Base-by-base conservation (phyloP, 2,113 vertebrate genomes). In the Hyaena hyaena region DNA sequence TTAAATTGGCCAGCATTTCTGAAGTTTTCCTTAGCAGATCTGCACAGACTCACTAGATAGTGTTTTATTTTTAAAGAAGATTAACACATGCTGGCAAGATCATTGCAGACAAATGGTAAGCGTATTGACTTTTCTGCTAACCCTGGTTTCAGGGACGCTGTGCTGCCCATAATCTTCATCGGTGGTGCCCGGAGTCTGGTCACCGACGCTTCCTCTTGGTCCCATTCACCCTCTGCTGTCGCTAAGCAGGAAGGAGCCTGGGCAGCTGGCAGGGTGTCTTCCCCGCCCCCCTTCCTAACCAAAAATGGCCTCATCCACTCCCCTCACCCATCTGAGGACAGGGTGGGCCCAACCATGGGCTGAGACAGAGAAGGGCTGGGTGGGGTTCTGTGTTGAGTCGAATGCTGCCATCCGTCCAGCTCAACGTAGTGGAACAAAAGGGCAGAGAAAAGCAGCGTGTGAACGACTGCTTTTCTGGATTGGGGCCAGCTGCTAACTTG, bases 31-130 rank as follows among this genome's bases (percentile, higher is more conserved):
- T 99, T 99, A 99, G 98, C 93, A 96, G 76, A 0, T 96, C 96
- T 97, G 88, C 98, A 99, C 99, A 99, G 99, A 99, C 98, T 99
- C 99, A 92, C 97, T 99, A 96, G 99, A 99, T 97, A 99, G 99
- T 76, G 98, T 99, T 94, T 98, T 99, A 80, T 99, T 99, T 98
- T 98, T 99, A 94, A 99, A 98, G 98, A 99, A 99, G 98, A 99
- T 99, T 93, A 98, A 99, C 98, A 98, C 98, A 53, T 99, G 99
- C 97, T 99, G 99, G 99, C 99, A 99, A 97, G 99, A 99, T 95
- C 99, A 99, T 83, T 99, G 99, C 98, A 99, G 99, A 98, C 99
- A 99, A 98, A 99, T 99, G 99, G 99, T 99, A 98, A 99, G 99
- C 97, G 28, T 11, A 2, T 43, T 10, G 7, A n/a, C 5, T 53